Evolutionary conservation across 2,113 vertebrate species (phyloP).

Genomic region (Noturus placidus): DNA sequence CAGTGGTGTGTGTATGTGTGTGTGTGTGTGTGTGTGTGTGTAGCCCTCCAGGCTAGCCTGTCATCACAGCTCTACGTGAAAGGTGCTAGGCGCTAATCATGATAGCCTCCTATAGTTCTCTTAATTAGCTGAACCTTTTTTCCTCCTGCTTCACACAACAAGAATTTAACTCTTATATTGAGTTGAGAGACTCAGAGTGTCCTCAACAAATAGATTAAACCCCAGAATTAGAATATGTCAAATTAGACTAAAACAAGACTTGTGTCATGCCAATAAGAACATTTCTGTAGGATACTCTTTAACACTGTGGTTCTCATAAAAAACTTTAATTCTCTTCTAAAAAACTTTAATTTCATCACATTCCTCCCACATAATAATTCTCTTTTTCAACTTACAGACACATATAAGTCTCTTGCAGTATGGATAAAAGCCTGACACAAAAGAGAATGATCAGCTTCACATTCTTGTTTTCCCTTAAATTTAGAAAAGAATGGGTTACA

Average conservation of each 20-base stretch:
- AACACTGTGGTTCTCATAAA: not conserved
- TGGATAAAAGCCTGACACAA: not conserved
- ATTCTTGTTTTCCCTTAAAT: no score
- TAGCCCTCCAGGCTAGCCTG: not conserved
- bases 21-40: conserved; percentile 1
- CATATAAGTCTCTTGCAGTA: not conserved
- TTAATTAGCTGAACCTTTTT: conserved; percentile 24
- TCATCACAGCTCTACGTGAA: conserved; percentile 39
- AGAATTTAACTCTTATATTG: not conserved
- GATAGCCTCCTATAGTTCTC: conserved; percentile 26
- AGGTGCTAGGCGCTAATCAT: conserved; percentile 28
- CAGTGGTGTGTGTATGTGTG: not conserved
- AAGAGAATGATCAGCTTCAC: not conserved
- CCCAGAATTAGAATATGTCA: not conserved
- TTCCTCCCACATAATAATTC: not conserved
- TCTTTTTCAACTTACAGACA: not conserved
- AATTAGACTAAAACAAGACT: not conserved
- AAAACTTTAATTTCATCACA: not conserved
- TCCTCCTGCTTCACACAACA: not conserved
- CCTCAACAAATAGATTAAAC: not conserved
- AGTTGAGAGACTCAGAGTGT: not conserved
- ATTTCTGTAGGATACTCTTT: not conserved
- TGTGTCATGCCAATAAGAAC: not conserved
- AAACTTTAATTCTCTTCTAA: not conserved
- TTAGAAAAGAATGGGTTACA: not conserved